phyloP scores from a whole-genome alignment of 2,113 vertebrate genomes.

The Silurus asotus region DNA sequence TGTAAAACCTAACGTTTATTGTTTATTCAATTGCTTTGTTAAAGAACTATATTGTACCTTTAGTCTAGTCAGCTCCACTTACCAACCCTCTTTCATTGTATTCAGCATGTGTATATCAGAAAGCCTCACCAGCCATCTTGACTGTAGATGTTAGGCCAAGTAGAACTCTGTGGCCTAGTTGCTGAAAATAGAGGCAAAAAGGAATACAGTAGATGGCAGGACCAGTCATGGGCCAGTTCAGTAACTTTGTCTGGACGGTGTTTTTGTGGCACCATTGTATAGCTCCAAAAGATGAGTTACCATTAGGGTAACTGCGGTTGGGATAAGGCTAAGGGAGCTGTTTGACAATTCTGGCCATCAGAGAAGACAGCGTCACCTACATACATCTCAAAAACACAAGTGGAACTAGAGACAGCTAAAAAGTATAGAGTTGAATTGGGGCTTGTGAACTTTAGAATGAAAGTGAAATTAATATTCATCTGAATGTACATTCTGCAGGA shows the following conservation, averaged over 20 bases:
- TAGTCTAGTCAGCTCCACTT: not conserved
- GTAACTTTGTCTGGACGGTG: not conserved
- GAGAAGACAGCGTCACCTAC: too few species aligned
- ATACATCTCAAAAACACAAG: too few species aligned
- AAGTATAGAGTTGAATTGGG: not conserved
- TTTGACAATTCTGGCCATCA: too few species aligned
- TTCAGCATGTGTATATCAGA: not conserved
- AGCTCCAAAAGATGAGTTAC: not conserved
- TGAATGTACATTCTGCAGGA: not conserved
- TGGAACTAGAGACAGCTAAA: too few species aligned
- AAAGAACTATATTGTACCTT: too few species aligned
- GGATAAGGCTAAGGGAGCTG: not conserved
- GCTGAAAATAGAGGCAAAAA: conserved; percentile 1
- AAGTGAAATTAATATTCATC: not conserved
- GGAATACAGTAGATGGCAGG: not conserved
- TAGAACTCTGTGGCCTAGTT: not conserved
- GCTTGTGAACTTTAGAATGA: not conserved
- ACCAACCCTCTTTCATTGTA: not conserved
- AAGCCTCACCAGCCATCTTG: not conserved
- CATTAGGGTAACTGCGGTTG: not conserved
- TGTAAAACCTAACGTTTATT: not conserved
- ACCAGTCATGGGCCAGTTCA: not conserved
- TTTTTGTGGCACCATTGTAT: not conserved
- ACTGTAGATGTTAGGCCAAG: not conserved
- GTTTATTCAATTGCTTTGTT: not conserved